A percentile compares a stretch with the other conserved stretches of the same genome.
phyloP scores from a whole-genome alignment of 2,113 vertebrate genomes.

The Cryptomyrus ogoouensis region DNA sequence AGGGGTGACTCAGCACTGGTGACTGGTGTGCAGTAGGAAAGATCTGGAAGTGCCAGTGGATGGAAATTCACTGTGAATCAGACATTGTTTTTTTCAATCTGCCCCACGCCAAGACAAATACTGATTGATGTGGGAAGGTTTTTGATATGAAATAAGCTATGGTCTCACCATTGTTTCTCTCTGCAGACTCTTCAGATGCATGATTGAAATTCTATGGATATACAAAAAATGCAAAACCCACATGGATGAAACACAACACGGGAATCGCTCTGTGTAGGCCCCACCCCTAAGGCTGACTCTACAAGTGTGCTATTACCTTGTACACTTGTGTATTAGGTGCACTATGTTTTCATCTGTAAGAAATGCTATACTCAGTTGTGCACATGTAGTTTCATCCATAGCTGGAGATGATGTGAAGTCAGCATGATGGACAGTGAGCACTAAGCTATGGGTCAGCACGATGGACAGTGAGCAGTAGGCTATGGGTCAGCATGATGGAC shows the following conservation, averaged over 20 bases:
- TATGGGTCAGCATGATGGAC: no score
- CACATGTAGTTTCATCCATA: neutral
- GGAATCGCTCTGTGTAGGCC: neutral
- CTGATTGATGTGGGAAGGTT: neutral
- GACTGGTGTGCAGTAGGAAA: neutral
- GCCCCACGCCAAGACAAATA: neutral
- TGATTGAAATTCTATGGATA: neutral
- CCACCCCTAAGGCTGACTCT: neutral
- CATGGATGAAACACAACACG: neutral
- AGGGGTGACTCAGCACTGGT: neutral
- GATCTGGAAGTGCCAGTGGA: neutral
- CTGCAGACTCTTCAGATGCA: neutral
- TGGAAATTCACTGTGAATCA: constrained; percentile 1
- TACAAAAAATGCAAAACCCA: neutral
- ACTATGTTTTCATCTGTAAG: neutral
- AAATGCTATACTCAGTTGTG: neutral
- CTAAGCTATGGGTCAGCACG: no score
- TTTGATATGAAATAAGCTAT: neutral
- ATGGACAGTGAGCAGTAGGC: no score
- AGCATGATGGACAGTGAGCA: no score
- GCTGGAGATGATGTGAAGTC: neutral
- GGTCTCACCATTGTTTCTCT: neutral
- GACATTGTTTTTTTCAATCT: neutral
- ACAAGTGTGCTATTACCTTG: neutral
- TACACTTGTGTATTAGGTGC: neutral